These are phyloP conservation scores for Isotomurus palustris DNA, from an alignment of 2,888 invertebrate genomes.

Conservation along the genomic window DNA sequence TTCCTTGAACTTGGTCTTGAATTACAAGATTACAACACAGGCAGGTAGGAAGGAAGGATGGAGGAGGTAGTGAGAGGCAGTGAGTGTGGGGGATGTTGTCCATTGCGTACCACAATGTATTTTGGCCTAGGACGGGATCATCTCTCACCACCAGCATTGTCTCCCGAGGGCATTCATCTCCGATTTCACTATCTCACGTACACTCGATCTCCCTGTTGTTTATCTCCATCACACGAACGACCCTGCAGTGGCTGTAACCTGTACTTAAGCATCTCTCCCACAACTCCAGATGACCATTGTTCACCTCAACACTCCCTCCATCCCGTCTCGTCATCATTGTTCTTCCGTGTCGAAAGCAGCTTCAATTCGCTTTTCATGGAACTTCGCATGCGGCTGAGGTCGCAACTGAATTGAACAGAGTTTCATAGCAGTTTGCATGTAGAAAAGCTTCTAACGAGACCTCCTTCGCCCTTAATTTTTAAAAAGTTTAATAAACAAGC, in stretches of 20 bases:
- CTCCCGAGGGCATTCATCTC: constrained; percentile 8
- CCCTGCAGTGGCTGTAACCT: constrained; percentile 5
- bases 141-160: background rate
- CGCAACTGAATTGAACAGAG: too few relatives aligned
- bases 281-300: too few relatives aligned
- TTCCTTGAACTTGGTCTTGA: constrained; percentile 11
- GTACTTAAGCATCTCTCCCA: too few relatives aligned
- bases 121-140: background rate
- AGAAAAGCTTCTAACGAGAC: too few relatives aligned
- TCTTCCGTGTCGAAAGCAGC: too few relatives aligned
- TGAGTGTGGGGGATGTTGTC: background rate
- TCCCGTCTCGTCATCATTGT: too few relatives aligned
- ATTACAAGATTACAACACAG: background rate
- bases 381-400: too few relatives aligned
- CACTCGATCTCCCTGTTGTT: background rate
- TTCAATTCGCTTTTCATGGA: too few relatives aligned
- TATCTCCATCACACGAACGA: background rate
- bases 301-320: too few relatives aligned
- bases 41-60: background rate
- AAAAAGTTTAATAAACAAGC: too few relatives aligned
- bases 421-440: too few relatives aligned
- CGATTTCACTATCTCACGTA: background rate
- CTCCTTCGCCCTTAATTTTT: too few relatives aligned
- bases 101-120: constrained; percentile 1
- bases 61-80: background rate